Conservation (phyloP, 2,797 vertebrate genomes). For the Arrhamphus sclerolepis region DNA sequence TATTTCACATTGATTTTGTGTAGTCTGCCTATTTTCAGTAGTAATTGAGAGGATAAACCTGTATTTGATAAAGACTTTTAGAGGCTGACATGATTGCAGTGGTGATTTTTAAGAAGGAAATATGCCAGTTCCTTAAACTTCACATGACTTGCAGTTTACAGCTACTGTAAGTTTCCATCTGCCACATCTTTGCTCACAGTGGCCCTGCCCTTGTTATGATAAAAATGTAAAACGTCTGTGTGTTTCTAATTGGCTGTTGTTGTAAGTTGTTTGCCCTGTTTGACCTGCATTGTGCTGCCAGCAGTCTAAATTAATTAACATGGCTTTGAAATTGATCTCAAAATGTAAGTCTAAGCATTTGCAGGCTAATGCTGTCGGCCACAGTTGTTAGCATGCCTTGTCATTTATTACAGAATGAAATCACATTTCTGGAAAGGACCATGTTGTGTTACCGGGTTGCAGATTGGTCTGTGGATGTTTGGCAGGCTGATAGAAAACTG, state of each 20-base stretch:
- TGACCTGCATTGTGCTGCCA: conserved; percentile 80
- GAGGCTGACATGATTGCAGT: conserved; percentile 27
- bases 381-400: conserved; percentile 69
- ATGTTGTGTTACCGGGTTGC: conserved; percentile 47
- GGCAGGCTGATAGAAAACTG: conserved; percentile 27
- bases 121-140: conserved; percentile 9
- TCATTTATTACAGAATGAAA: conserved; percentile 68
- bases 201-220: conserved; percentile 51
- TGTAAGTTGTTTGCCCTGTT: conserved; percentile 79
- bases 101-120: conserved; percentile 34
- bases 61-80: conserved; percentile 20
- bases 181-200: conserved; percentile 48
- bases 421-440: conserved; percentile 53
- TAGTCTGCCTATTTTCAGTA: conserved; percentile 30
- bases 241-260: conserved; percentile 80
- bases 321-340: conserved; percentile 79
- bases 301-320: conserved; percentile 81
- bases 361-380: conserved; percentile 69
- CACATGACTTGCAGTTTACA: conserved; percentile 29
- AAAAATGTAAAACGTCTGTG: conserved; percentile 59
- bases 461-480: conserved; percentile 53
- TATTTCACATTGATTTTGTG: conserved; percentile 32
- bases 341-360: conserved; percentile 76
- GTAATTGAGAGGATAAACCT: conserved; percentile 41
- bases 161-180: conserved; percentile 44